phyloP scores from a whole-genome alignment of 2,888 invertebrate species.

The Beris chalybata region DNA sequence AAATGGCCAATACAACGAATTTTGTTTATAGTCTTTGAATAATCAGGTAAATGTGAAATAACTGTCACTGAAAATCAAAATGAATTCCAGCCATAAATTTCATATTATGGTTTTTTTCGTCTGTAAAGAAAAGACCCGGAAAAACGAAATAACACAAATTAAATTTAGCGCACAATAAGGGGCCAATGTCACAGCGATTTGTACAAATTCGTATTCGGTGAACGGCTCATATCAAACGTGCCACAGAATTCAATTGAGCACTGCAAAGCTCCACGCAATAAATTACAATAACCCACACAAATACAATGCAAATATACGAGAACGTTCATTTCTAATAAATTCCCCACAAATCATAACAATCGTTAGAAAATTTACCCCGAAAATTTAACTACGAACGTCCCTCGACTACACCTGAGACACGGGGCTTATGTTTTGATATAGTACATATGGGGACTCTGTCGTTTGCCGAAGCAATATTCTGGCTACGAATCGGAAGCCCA shows the following conservation, averaged over 20 bases:
- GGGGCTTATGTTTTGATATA: conserved; percentile 35
- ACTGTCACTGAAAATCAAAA: too few relatives aligned
- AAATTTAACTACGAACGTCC: conserved; percentile 28
- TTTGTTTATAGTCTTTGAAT: too few relatives aligned
- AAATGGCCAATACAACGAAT: too few relatives aligned
- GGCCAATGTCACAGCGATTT: conserved; percentile 1
- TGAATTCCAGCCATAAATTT: too few relatives aligned
- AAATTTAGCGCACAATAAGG: too few relatives aligned
- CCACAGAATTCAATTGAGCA: conserved; percentile 28
- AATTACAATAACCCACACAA: conserved; percentile 26
- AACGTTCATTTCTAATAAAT: conserved; percentile 18
- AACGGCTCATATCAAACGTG: background rate
- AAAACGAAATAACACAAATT: too few relatives aligned
- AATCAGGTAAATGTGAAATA: too few relatives aligned
- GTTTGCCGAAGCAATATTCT: too few relatives aligned
- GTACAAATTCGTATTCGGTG: conserved; percentile 10
- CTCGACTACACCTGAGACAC: conserved; percentile 24
- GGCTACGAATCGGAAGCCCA: too few relatives aligned
- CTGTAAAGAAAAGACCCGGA: too few relatives aligned
- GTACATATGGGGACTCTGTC: conserved; percentile 18
- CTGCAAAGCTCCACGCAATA: conserved; percentile 22
- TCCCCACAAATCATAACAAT: conserved; percentile 32
- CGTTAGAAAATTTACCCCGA: conserved; percentile 33
- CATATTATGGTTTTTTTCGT: too few relatives aligned
- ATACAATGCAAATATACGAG: background rate